Percentiles rank a stretch among this genome's conserved stretches.
phyloP scores from a whole-genome alignment of 2,888 invertebrate genomes.

The Laothoe populi region DNA sequence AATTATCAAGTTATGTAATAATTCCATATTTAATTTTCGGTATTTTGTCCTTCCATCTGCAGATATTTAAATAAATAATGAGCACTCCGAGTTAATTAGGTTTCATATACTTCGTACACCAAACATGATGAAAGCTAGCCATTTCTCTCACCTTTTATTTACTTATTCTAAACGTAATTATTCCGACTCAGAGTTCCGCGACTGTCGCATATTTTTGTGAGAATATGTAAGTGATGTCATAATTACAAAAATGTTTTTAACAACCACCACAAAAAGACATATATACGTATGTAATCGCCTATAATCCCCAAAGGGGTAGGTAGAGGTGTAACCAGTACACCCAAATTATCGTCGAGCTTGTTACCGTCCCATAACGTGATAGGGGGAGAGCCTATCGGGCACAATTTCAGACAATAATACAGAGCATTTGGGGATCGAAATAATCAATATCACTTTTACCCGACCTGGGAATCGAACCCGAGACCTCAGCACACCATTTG shows the following conservation, averaged over 20 bases:
- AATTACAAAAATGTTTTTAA: background rate
- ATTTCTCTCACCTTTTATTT: slow-evolving; percentile 31
- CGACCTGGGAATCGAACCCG: too few species aligned
- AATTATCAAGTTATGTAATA: background rate
- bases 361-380: too few species aligned
- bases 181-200: background rate
- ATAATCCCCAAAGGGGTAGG: too few species aligned
- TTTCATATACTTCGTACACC: slow-evolving; percentile 30
- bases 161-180: slow-evolving; percentile 34
- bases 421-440: too few species aligned
- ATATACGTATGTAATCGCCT: too few species aligned
- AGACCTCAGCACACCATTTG: too few species aligned
- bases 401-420: too few species aligned
- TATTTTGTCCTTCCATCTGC: slow-evolving; percentile 19
- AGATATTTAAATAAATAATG: slow-evolving; percentile 43
- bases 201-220: background rate
- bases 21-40: background rate
- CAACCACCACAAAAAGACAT: too few species aligned
- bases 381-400: too few species aligned
- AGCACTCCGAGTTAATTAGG: slow-evolving; percentile 35
- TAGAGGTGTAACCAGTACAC: too few species aligned
- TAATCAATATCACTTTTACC: too few species aligned
- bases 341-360: too few species aligned
- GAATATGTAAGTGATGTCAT: background rate
- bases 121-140: slow-evolving; percentile 38